phyloP scores from a whole-genome alignment of 2,888 invertebrate species.

The Herminia tarsipennalis region DNA sequence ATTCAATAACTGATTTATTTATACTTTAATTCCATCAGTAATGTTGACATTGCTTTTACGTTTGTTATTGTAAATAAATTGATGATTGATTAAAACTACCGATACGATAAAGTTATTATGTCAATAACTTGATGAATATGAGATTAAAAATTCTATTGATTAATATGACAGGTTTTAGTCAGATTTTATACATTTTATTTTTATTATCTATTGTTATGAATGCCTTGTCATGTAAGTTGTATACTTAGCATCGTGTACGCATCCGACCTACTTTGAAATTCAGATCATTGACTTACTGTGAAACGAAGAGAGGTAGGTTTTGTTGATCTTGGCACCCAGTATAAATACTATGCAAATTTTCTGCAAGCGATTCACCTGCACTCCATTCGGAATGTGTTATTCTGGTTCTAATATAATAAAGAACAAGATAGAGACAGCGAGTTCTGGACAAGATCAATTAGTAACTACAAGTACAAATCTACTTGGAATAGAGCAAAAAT shows the following conservation, averaged over 20 bases:
- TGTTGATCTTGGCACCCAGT: constrained; percentile 43
- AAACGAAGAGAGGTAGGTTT: constrained; percentile 39
- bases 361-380: background rate
- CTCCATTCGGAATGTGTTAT: background rate
- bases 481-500: no score
- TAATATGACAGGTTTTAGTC: background rate
- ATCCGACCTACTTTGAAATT: constrained; percentile 31
- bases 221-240: background rate
- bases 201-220: background rate
- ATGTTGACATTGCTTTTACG: background rate
- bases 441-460: no score
- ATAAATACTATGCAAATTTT: constrained; percentile 20
- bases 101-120: background rate
- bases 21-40: background rate
- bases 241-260: constrained; percentile 19
- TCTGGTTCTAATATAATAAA: no score
- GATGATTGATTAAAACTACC: constrained; percentile 6
- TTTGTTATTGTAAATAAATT: constrained; percentile 6
- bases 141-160: background rate
- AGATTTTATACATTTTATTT: no score
- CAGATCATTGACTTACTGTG: constrained; percentile 46
- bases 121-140: background rate
- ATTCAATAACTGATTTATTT: background rate
- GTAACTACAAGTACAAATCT: no score
- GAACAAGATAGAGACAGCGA: no score